phyloP scores from a whole-genome alignment of 2,888 invertebrate species.

The Tridacna gigas region DNA sequence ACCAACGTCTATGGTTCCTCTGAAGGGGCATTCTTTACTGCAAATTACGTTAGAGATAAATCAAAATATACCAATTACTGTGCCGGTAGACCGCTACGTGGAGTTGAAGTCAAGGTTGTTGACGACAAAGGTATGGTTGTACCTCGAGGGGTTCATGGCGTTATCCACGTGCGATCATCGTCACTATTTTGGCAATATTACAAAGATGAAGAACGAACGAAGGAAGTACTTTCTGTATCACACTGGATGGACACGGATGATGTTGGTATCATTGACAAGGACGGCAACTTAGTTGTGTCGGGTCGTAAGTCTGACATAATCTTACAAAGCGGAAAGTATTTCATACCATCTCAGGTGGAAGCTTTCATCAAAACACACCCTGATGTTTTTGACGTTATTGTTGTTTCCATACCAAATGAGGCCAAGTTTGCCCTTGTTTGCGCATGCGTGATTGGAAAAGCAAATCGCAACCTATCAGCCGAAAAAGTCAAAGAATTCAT shows the following conservation, averaged over 20 bases:
- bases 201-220: constrained; percentile 25
- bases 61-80: constrained; percentile 17
- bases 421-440: constrained; percentile 38
- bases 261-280: constrained; percentile 31
- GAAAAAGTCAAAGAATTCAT: constrained; percentile 24
- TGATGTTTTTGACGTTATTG: constrained; percentile 45
- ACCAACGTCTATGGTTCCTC: constrained; percentile 41
- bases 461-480: constrained; percentile 18
- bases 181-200: constrained; percentile 32
- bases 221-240: constrained; percentile 16
- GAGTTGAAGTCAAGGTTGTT: constrained; percentile 47
- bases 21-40: constrained; percentile 31
- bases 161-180: constrained; percentile 39
- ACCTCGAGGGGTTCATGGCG: constrained; percentile 24
- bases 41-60: constrained; percentile 10
- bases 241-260: constrained; percentile 56
- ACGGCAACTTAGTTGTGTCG: constrained; percentile 24
- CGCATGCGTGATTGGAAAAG: constrained; percentile 47
- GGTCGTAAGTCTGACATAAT: constrained; percentile 37
- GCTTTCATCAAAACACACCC: constrained; percentile 43
- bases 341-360: constrained; percentile 31
- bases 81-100: constrained; percentile 30
- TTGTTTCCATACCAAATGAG: constrained; percentile 39
- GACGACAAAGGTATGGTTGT: constrained; percentile 32
- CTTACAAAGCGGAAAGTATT: constrained; percentile 22